phyloP scores from a whole-genome alignment of 2,888 invertebrate species.

The Synergus gifuensis region DNA sequence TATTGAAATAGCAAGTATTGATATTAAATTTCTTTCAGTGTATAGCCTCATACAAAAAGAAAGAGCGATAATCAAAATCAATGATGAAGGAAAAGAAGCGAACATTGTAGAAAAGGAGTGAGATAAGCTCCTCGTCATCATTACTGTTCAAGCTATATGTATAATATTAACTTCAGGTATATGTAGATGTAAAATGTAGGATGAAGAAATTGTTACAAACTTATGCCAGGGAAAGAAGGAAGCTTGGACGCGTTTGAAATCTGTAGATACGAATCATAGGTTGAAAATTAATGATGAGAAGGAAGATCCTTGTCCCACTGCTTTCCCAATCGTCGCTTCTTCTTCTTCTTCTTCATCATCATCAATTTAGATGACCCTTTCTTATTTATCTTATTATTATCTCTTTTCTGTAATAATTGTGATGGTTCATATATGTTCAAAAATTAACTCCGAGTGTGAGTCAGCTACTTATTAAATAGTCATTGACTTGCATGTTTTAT shows the following conservation, averaged over 20 bases:
- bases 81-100: too few species aligned
- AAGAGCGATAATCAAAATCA: too few species aligned
- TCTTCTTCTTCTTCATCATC: slow-evolving; percentile 31
- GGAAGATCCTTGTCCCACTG: background rate
- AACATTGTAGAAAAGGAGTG: too few species aligned
- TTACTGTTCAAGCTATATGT: background rate
- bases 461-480: background rate
- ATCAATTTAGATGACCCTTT: slow-evolving; percentile 18
- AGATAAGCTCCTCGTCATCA: background rate
- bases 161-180: background rate
- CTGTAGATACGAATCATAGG: background rate
- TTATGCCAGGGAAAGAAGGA: background rate
- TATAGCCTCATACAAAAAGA: too few species aligned
- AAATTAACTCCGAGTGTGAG: background rate
- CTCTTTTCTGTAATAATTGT: background rate
- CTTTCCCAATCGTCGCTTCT: background rate
- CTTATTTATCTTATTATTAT: slow-evolving; percentile 33
- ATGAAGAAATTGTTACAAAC: background rate
- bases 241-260: background rate
- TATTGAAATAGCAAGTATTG: too few species aligned
- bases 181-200: background rate
- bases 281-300: background rate
- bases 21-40: too few species aligned
- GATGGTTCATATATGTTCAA: background rate
- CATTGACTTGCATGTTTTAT: slow-evolving; percentile 1